Base-by-base conservation (phyloP, 2,888 invertebrate genomes). In the Dione juno region DNA sequence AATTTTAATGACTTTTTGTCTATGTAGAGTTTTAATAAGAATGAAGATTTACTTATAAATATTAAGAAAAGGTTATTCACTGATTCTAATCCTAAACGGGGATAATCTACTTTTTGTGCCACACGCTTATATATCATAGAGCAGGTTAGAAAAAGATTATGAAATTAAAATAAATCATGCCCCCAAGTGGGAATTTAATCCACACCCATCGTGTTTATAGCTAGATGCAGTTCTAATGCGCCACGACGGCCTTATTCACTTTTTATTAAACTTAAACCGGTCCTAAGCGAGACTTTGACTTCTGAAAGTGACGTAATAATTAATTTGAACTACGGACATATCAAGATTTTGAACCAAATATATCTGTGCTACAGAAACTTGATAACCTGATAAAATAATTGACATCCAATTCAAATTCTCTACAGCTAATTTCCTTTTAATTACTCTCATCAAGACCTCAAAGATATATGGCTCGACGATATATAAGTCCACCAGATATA, bases 1-100 rank as follows among this genome's bases (percentile, higher is more conserved):
- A 61, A 37, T 61, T 43, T 61, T 61, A n/a, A 61, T 61, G 59
- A n/a, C 9, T 43, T 43, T 9, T n/a, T 43, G n/a, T 28, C 5
- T 37, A 54, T 16, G 11, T 37, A 37, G 10, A 2, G 5, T 54
- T 5, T 5, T 16, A n/a, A n/a, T n/a, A n/a, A n/a, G n/a, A n/a
- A n/a, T n/a, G n/a, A n/a, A n/a, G n/a, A n/a, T n/a, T n/a, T n/a
- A n/a, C n/a, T n/a, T n/a, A n/a, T n/a, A n/a, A n/a, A n/a, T n/a
- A n/a, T n/a, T n/a, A n/a, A n/a, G n/a, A n/a, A n/a, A 5, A 37
- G 11, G 35, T 10, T n/a, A n/a, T 35, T 54, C 35, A n/a, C 54
- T 10, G 35, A 37, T 54, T 54, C 35, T 10, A 37, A 54, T 54
- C 10, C 54, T 37, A 35, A 35, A 3, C 53, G 9, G 35, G 53